A percentile compares a stretch with the other conserved stretches of the same genome.
Evolutionary conservation across 2,797 vertebrate species (phyloP).

Genomic region (Mormyrops boulengeri): DNA sequence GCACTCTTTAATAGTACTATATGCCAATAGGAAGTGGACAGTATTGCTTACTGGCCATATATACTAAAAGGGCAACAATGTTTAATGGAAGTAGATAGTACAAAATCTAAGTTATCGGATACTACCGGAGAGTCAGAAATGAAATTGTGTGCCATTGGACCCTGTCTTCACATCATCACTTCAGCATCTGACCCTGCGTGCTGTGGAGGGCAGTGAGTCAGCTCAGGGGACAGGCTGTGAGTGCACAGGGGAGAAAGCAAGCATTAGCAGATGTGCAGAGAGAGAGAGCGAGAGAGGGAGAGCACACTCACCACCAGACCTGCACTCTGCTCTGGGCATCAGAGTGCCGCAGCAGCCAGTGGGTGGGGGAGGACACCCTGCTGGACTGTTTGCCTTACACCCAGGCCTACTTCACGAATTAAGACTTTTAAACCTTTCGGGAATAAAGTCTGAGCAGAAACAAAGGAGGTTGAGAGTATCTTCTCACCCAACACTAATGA

Average conservation of each 20-base stretch:
- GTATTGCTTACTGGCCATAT: neutral
- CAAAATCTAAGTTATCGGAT: neutral
- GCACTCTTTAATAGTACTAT: neutral
- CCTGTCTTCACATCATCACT: neutral
- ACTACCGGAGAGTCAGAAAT: neutral
- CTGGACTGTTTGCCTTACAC: neutral
- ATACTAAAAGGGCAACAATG: neutral
- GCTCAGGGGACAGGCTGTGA: neutral
- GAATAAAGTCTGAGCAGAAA: neutral
- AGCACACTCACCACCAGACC: neutral
- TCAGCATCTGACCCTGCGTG: neutral
- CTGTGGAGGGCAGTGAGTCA: neutral
- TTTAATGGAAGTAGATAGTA: neutral
- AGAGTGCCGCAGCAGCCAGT: neutral
- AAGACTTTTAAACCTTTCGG: neutral
- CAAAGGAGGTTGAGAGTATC: neutral
- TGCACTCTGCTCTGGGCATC: neutral
- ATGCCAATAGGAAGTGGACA: neutral
- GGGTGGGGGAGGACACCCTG: neutral
- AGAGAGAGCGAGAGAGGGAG: neutral
- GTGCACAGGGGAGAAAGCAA: neutral
- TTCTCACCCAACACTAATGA: neutral
- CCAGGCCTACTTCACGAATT: neutral
- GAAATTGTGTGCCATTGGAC: neutral
- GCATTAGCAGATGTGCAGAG: neutral